Evolutionary conservation across 2,113 vertebrate genomes (phyloP).

Genomic region (Gasterosteus nipponicus): DNA sequence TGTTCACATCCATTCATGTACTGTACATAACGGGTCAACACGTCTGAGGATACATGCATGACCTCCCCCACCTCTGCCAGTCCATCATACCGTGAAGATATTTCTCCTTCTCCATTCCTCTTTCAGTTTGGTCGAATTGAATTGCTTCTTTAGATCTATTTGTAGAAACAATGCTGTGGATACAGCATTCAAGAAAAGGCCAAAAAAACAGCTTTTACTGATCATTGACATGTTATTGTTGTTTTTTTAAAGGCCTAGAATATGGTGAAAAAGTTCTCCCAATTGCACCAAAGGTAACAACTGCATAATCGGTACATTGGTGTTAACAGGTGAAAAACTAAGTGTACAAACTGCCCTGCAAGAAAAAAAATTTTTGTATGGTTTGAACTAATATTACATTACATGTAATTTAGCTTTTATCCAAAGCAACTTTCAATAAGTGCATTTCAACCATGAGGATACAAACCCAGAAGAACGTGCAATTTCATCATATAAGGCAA

Average conservation of each 20-base stretch:
- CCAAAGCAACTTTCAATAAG: too few species aligned
- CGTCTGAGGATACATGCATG: neutral
- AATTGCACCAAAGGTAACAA: neutral
- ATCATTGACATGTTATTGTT: neutral
- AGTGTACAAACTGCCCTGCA: neutral
- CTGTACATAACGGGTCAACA: conserved; percentile 34
- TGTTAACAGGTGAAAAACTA: neutral
- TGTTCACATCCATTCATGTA: conserved; percentile 39
- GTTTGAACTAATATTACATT: neutral
- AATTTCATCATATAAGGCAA: too few species aligned
- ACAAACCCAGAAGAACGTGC: too few species aligned
- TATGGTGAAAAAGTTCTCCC: neutral
- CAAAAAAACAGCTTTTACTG: conserved; percentile 1
- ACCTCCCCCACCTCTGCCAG: neutral
- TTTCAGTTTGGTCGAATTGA: conserved; percentile 5
- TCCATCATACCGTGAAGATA: conserved; percentile 15
- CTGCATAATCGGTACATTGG: neutral
- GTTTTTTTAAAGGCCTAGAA: neutral
- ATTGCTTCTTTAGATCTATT: neutral
- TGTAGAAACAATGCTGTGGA: neutral
- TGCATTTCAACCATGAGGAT: too few species aligned
- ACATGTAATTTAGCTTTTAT: neutral
- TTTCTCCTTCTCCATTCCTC: conserved; percentile 8
- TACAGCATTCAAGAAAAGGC: neutral
- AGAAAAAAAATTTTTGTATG: neutral